Percentiles rank a stretch among this genome's conserved stretches.
phyloP scores from a whole-genome alignment of 2,113 vertebrate genomes.

The Beaufortia kweichowensis region DNA sequence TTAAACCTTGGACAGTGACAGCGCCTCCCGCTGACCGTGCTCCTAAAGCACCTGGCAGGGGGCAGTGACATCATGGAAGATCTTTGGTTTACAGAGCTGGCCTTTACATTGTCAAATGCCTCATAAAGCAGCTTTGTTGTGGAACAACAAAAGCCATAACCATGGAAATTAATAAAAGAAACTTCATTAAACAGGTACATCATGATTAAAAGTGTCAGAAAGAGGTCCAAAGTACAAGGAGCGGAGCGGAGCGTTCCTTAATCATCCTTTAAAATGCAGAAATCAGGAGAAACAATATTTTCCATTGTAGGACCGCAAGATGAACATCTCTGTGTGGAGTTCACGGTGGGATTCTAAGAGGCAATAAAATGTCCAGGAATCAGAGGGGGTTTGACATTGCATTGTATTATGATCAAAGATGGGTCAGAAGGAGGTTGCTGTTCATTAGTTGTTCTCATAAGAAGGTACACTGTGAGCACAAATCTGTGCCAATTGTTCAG shows the following conservation, averaged over 20 bases:
- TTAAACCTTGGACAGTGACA: conserved; percentile 27
- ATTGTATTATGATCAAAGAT: conserved; percentile 29
- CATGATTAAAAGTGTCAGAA: conserved; percentile 69
- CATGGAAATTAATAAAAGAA: conserved; percentile 65
- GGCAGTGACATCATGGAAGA: conserved; percentile 71
- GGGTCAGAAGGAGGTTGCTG: neutral
- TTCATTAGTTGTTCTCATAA: conserved; percentile 23
- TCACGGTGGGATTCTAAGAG: conserved; percentile 60
- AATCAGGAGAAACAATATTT: conserved; percentile 65
- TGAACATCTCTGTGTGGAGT: conserved; percentile 62
- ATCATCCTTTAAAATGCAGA: neutral
- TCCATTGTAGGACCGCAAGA: conserved; percentile 68
- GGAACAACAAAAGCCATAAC: conserved; percentile 68
- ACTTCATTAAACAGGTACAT: conserved; percentile 57
- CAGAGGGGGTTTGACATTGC: conserved; percentile 65
- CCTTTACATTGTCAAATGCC: conserved; percentile 66
- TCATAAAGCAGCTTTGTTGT: conserved; percentile 68
- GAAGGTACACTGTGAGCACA: conserved; percentile 14
- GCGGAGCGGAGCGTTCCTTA: conserved; percentile 1
- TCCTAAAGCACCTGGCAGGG: conserved; percentile 67
- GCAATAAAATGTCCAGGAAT: conserved; percentile 64
- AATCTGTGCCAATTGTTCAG: conserved; percentile 18
- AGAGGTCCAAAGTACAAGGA: conserved; percentile 32
- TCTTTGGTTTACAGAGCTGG: conserved; percentile 56
- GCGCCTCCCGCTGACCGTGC: conserved; percentile 13